phyloP scores from a whole-genome alignment of 1,140 invertebrate species.

The Leucophenga varia region DNA sequence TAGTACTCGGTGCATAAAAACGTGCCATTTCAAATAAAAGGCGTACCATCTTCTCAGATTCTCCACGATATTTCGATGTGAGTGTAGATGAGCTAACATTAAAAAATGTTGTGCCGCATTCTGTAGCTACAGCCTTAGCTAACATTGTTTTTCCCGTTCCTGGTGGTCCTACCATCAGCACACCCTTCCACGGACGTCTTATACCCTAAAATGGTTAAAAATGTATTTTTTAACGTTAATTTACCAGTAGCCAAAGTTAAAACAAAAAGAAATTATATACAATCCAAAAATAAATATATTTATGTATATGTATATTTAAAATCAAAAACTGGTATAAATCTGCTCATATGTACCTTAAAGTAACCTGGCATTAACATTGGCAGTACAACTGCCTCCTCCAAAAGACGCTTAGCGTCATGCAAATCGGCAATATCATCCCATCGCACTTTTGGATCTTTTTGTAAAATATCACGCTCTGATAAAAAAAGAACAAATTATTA shows the following conservation, averaged over 20 bases:
- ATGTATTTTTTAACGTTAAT: no score
- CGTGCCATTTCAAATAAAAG: slow-evolving; percentile 98
- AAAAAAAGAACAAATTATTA: background rate
- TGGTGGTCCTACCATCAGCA: slow-evolving; percentile 76
- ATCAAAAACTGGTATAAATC: no score
- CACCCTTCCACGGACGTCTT: slow-evolving; percentile 77
- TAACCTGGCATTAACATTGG: slow-evolving; percentile 99
- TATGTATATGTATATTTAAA: background rate
- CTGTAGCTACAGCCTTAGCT: slow-evolving; percentile 98
- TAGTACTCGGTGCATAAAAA: slow-evolving; percentile 98
- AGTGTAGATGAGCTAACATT: slow-evolving; percentile 97
- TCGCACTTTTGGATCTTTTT: slow-evolving; percentile 94
- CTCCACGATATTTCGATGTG: slow-evolving; percentile 97
- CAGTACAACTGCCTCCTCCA: slow-evolving; percentile 97
- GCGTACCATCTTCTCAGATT: slow-evolving; percentile 97
- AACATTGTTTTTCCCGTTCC: slow-evolving; percentile 99
- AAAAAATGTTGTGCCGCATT: slow-evolving; percentile 99
- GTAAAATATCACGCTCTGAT: slow-evolving; percentile 92
- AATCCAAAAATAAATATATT: background rate
- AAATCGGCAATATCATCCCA: slow-evolving; percentile 99
- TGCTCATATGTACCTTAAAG: slow-evolving; percentile 73
- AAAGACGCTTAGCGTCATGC: slow-evolving; percentile 87
- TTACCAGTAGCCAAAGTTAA: no score
- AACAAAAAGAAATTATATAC: no score
- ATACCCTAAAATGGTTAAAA: slow-evolving; percentile 72